A percentile compares a stretch with the other conserved stretches of the same genome.
phyloP scores from a whole-genome alignment of 2,888 invertebrate species.

The Helleia helle region DNA sequence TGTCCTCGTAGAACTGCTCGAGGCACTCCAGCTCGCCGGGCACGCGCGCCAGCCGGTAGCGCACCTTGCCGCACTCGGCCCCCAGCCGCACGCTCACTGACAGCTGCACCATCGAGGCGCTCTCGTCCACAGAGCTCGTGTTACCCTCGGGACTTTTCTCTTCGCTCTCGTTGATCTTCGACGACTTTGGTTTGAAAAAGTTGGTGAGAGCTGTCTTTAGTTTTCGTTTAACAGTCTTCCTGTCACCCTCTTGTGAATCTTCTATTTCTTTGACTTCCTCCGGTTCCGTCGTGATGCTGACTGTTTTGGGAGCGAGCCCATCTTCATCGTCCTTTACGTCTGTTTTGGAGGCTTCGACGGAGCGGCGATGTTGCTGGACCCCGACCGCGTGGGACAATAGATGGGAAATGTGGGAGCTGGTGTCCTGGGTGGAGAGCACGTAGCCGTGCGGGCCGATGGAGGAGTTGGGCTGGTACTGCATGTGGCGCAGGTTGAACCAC shows the following conservation, averaged over 20 bases:
- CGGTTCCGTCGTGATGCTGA: constrained; percentile 9
- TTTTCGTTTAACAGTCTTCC: constrained; percentile 21
- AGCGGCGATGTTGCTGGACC: constrained; percentile 29
- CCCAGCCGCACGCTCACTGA: constrained; percentile 34
- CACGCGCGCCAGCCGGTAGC: constrained; percentile 31
- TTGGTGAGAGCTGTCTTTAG: constrained; percentile 26
- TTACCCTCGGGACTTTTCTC: too few relatives aligned
- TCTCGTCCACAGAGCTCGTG: constrained; percentile 7
- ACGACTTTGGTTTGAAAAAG: constrained; percentile 19
- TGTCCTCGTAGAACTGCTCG: constrained; percentile 46
- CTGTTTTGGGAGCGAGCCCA: constrained; percentile 5
- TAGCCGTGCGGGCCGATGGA: constrained; percentile 54
- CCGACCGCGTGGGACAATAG: constrained; percentile 27
- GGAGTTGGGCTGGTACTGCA: constrained; percentile 74
- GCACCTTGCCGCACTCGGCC: constrained; percentile 18
- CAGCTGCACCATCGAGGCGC: constrained; percentile 27
- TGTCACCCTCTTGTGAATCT: constrained; percentile 6
- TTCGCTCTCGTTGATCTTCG: constrained; percentile 10
- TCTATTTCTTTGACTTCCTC: neutral
- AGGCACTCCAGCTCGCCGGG: constrained; percentile 42
- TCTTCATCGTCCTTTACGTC: constrained; percentile 14
- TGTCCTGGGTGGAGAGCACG: constrained; percentile 31
- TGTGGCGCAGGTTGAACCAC: constrained; percentile 77
- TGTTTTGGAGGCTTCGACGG: constrained; percentile 17
- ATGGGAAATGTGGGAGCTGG: constrained; percentile 23